Evolutionary conservation across 2,113 vertebrate genomes (phyloP), one percentile per base, ranked within the genome.

Genomic region (Glaucomys volans): DNA sequence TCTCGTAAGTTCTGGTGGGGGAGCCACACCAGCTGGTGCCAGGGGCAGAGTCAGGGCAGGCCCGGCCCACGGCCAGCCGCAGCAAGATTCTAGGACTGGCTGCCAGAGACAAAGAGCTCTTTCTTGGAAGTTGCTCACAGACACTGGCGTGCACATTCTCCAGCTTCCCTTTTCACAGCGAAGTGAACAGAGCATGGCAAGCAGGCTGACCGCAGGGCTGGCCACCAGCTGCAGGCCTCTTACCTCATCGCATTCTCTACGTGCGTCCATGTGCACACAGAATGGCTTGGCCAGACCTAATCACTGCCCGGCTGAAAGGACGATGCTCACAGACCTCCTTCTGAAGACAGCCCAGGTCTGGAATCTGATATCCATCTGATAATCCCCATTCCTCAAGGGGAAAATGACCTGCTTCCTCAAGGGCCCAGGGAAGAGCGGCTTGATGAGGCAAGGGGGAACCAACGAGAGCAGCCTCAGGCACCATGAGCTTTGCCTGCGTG

Each of bases 381-480:
- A 44, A 57, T 44, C 26, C 28, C 42, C 7, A 0, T 20, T 35
- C 69, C 17, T 37, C 0, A 1, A 50, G 57, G 24, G 8, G 42
- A 1, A 0, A 26, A 30, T 26, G 18, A 10, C 30, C 50, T 57
- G 82, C 26, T 69, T 32, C 47, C 67, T 82, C 64, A 7, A 7
- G 22, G 54, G 5, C 62, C 4, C 30, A 8, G 79, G 66, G 14
- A 40, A 74, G 35, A 50, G 11, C 4, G 42, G 24, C 13, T 20
- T 9, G 17, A 3, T 8, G 71, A 10, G 50, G 22, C 69, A 59
- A 24, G 13, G 69, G 37, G 50, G 17, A 9, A 50, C 42, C 5
- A 12, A 3, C 0, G 18, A 13, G 0, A 28, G 75, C 16, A 1
- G 62, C 2, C 9, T 50, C 6, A 4, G 67, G 67, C 35, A 7